Base-by-base conservation (phyloP, 2,113 vertebrate genomes). In the Meleagris gallopavo region DNA sequence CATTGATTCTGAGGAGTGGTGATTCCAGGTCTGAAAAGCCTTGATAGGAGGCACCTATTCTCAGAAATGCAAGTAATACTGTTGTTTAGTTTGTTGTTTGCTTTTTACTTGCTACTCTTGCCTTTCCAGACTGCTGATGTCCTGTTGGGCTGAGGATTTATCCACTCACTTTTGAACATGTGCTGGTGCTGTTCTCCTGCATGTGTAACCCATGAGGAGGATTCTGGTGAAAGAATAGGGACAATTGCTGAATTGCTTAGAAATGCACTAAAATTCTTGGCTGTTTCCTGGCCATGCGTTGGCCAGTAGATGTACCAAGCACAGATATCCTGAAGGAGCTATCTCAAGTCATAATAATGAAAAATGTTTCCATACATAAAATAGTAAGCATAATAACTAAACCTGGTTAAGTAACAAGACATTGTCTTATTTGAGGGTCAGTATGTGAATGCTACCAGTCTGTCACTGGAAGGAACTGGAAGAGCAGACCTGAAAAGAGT, bases 21-120 rank as follows among this genome's bases (percentile, higher is more conserved):
- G 48, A 30, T 57, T 82, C 10, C n/a, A 32, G 4, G 10, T 72
- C 20, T 66, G 36, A 70, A 87, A 71, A 81, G 6, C 48, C 52
- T 40, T n/a, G 13, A 11, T 41, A 65, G 52, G 21, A 84, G 3
- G 3, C 55, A 11, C 27, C n/a, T 1, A 0, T 83, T 86, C 46
- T 78, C 29, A 38, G 27, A 41, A 21, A 15, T 81, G 22, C 14
- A 74, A 78, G 60, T 88, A 13, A n/a, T 1, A 64, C 20, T 9
- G 14, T 52, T 32, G 27, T 55, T 94, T 67, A 83, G 90, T 67
- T 86, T 74, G 24, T 74, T 52, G 52, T 93, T 71, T 71, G 40
- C 11, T 69, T 76, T 85, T 57, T 2, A 25, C 45, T 80, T 83
- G 21, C 5, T 92, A 2, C 3, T 84, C 13, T 69, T 82, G 14